Evolutionary conservation across 64 coral and sea anemone genomes (phyloP), one percentile per base, ranked within the genome.

Genomic region (Stichodactyla mertensii): DNA sequence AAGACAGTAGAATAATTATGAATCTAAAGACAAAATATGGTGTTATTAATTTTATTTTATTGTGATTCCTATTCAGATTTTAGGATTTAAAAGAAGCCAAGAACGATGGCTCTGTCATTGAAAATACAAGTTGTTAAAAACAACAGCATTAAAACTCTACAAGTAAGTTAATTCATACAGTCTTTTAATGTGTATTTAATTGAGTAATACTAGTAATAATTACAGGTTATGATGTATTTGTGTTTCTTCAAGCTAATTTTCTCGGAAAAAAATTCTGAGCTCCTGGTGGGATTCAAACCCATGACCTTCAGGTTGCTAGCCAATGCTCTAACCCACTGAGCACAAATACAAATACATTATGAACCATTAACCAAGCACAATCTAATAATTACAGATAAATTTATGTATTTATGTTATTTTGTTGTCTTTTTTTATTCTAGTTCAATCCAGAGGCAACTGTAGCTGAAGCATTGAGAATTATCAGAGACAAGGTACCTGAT

Each of bases 401-500:
- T 4, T 1, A 8, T 6, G 13, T 61, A 61, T 66, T 66, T 11
- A n/a, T 27, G 23, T 31, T 2, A 31, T 74, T 31, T 74, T 74
- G 8, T 31, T 13, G 24, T 67, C 7, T 55, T 69, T 31, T n/a
- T 79, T 16, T 57, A 77, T 77, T 52, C 9, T 51, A 98, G 95
- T 98, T 98, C 55, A 91, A 98, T 31, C 92, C 95, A 71, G 66
- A 88, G 24, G 83, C 85, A 83, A 88, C 92, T 31, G 84, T 98
- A 23, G 92, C 89, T 77, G 95, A 91, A 74, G 95, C 95, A 27
- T 51, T 98, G 77, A 86, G 95, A 91, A 98, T 98, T 36, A 93
- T 98, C 52, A 90, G 92, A 67, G 95, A 98, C 31, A 98, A 90
- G 85, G 89, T 98, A 6, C 95, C 92, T 28, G 92, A 91, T 62